A percentile compares a stretch with the other conserved stretches of the same genome.
Conservation (phyloP, 2,888 invertebrate genomes). For the Xestia sexstrigata region DNA sequence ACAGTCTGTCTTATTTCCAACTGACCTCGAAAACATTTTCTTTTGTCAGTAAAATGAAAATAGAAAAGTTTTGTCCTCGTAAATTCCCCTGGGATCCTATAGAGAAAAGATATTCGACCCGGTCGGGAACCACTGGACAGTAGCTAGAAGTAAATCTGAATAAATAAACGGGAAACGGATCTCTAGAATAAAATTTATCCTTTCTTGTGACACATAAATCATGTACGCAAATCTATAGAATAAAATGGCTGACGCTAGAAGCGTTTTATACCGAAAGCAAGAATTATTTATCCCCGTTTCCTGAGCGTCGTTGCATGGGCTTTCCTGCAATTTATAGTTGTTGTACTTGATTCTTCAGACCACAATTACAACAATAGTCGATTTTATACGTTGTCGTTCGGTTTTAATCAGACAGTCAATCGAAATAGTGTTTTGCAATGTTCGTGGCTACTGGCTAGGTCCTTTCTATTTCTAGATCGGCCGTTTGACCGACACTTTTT, state of each 20-base stretch:
- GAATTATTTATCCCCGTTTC: conserved; percentile 7
- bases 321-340: neutral
- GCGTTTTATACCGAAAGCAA: neutral
- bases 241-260: conserved; percentile 6
- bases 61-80: conserved; percentile 16
- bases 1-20: neutral
- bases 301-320: neutral
- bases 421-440: neutral
- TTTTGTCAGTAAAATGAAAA: conserved; percentile 32
- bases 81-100: conserved; percentile 19
- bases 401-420: neutral
- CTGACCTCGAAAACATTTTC: conserved; percentile 22
- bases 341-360: too few species aligned
- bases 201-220: conserved; percentile 32
- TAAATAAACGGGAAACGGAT: conserved; percentile 31
- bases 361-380: too few species aligned
- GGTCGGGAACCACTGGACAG: neutral
- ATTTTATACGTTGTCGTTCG: neutral
- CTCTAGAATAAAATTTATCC: conserved; percentile 15
- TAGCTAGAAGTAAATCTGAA: conserved; percentile 21
- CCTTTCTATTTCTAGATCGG: neutral
- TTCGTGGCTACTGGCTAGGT: neutral
- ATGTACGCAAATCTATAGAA: conserved; percentile 13
- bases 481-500: neutral
- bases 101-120: conserved; percentile 21